Base-by-base conservation (phyloP, 2,888 invertebrate species). In the Drosophila nr. fundita region DNA sequence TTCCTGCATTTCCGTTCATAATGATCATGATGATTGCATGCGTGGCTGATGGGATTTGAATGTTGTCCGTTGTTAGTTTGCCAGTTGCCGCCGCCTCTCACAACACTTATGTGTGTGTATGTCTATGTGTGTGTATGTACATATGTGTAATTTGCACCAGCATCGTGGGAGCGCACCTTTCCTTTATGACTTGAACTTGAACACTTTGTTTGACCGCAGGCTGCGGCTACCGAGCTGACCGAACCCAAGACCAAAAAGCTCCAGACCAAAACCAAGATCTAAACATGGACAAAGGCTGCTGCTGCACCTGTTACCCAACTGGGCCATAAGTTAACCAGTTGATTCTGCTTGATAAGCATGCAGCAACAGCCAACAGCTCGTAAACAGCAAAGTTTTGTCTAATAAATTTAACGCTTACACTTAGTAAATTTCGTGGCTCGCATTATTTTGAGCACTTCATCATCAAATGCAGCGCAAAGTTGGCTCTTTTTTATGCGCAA, bases 11-110 rank as follows among this genome's bases (percentile, higher is more conserved):
- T 90, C 87, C 87, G 87, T 75, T 90, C 87, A 87, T 87, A 87
- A 87, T 90, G 90, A 89, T 89, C 88, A 87, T 89, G 87, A 87
- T 90, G 89, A 90, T 90, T 85, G 85, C 85, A 90, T 90, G 85
- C 89, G 85, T 85, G 85, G 90, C 87, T 86, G 87, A 90, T 87
- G 90, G 89, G 89, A 90, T 87, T 89, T 87, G 82, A 89, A 90
- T 89, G 90, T 90, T 73, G 88, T 70, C 75, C 76, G 73, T 83
- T 78, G 73, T 83, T 68, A 38, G 61, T 76, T 70, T 70, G 54
- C 45, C 52, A 53, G 71, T 71, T 65, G 65, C 85, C 72, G 75
- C 77, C 60, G 68, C 80, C 78, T 80, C 78, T 78, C 80, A 78
- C 78, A 76, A 50, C 52, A 45, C 61, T 59, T 38, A 18, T 54